Evolutionary conservation across 2,888 invertebrate genomes (phyloP).

Genomic region (Meandrusa payeni): DNA sequence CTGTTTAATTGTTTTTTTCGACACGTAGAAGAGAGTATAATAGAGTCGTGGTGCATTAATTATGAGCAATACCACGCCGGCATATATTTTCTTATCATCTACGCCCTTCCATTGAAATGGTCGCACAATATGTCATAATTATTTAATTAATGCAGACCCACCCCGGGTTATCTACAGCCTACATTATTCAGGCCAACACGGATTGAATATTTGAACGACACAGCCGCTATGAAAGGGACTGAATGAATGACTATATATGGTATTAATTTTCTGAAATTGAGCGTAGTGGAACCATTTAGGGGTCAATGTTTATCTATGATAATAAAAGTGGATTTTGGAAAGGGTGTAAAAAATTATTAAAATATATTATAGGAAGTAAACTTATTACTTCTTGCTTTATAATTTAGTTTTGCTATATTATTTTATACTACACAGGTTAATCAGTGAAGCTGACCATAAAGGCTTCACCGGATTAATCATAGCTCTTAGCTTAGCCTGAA

Average conservation of each 20-base stretch:
- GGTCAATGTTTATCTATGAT: background rate
- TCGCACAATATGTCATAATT: constrained; percentile 78
- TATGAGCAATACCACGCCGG: constrained; percentile 26
- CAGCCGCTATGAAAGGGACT: constrained; percentile 21
- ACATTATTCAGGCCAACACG: constrained; percentile 60
- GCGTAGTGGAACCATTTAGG: constrained; percentile 10
- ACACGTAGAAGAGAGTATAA: constrained; percentile 9
- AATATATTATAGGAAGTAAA: no score
- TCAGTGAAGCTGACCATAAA: no score
- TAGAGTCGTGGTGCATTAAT: constrained; percentile 18
- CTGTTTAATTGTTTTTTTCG: no score
- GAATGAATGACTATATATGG: constrained; percentile 15
- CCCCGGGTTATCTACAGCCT: constrained; percentile 59
- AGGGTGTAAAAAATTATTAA: background rate
- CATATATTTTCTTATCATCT: constrained; percentile 59
- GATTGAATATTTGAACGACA: constrained; percentile 37
- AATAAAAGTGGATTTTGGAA: background rate
- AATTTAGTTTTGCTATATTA: no score
- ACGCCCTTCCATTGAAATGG: constrained; percentile 65
- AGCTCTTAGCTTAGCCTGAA: no score
- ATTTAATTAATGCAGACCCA: constrained; percentile 74
- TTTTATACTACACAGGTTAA: no score
- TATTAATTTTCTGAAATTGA: constrained; percentile 22
- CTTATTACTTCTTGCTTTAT: no score
- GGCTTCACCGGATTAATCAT: no score